Base-by-base conservation (phyloP, 2,888 invertebrate species). In the Antheraea assamensis region DNA sequence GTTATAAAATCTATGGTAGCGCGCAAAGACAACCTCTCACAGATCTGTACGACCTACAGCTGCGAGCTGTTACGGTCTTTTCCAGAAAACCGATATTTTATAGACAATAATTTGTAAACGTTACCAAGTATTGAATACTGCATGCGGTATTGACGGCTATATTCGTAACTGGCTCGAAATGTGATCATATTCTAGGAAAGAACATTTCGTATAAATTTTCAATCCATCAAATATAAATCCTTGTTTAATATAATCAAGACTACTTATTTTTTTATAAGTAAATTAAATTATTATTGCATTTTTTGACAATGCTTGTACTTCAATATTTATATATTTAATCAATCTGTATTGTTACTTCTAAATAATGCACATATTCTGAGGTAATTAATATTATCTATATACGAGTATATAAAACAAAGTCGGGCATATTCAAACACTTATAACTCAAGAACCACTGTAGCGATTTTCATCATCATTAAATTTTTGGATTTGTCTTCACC, bases 61-160 rank as follows among this genome's bases (percentile, higher is more conserved):
- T 90, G 90, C 80, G 83, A 81, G 79, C 78, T 80, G 80, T 86
- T 85, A 90, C 82, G 84, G 84, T 77, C 83, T 79, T 89, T 90
- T 90, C 90, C 85, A 89, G 91, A 88, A 90, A 89, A 85, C 85
- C 85, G 84, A 86, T 88, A 87, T 83, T 91, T 91, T 90, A 90
- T 90, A 85, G 88, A 84, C 87, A 88, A 84, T 88, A 90, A 91
- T 90, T 89, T 85, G 88, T 86, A 83, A 90, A 87, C 85, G 85
- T 82, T 82, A 83, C 83, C 81, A 85, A 88, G 87, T 90, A 87
- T 89, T 86, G 83, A 82, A 81, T 84, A 82, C 85, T 84, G 85
- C 87, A 88, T 88, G 89, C 85, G 86, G 86, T 78, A 83, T 82
- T 80, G 78, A 79, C 80, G 76, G 79, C 80, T 78, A 83, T 81